Conservation (phyloP, 2,113 vertebrate genomes). For the Ursus arctos region DNA sequence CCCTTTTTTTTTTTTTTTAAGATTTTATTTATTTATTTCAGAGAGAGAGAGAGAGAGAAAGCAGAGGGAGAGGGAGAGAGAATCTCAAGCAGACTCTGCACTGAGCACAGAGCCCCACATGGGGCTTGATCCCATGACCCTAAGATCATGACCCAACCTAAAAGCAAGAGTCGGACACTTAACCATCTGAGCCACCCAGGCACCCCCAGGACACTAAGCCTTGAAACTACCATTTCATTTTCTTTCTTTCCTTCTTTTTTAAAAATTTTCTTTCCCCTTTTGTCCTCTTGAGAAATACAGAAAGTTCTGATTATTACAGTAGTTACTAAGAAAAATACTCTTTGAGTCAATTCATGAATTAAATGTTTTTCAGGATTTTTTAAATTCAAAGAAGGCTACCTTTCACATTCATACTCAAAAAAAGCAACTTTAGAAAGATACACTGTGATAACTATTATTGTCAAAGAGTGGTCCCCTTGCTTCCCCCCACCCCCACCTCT, state of each 20-base stretch:
- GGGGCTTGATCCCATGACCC: neutral
- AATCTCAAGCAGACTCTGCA: neutral
- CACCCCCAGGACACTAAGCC: neutral
- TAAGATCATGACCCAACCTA: neutral
- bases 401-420: neutral
- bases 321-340: neutral
- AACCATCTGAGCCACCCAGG: neutral
- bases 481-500: neutral
- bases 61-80: neutral
- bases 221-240: neutral
- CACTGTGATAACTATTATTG: neutral
- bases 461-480: neutral
- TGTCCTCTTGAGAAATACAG: neutral
- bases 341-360: slow-evolving; percentile 18
- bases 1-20: too few species aligned
- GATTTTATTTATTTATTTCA: neutral
- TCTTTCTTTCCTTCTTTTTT: neutral
- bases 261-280: neutral
- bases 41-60: neutral
- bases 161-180: neutral
- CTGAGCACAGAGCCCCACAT: neutral
- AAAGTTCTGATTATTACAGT: slow-evolving; percentile 16
- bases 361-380: slow-evolving; percentile 21
- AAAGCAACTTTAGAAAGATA: neutral
- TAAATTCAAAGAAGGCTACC: neutral